Base-by-base conservation (phyloP, 2,888 invertebrate genomes). In the Acanthosoma haemorrhoidale region DNA sequence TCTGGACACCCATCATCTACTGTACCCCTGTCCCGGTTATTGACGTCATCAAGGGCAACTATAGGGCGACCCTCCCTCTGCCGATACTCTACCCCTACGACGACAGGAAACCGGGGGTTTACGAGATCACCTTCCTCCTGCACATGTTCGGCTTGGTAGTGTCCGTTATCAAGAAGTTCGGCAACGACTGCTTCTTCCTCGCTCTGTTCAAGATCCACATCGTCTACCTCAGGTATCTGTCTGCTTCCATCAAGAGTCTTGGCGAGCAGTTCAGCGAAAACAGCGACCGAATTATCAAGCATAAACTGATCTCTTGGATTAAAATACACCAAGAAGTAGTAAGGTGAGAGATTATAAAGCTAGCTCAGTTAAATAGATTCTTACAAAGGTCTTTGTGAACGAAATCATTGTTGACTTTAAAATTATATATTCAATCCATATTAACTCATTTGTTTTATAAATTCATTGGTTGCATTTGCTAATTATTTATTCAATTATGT, bases 161-260 rank as follows among this genome's bases (percentile, higher is more conserved):
- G 31, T 64, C 41, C 1, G 21, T 29, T 2, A 64, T 64, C n/a
- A 64, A 64, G 31, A 64, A 64, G 38, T 25, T 64, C n/a, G 64
- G 64, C 2, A 64, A 64, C 39, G 64, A 64, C 31, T 64, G 41
- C 39, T 39, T 64, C 18, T 64, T 64, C 16, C 25, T 64, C 3
- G 21, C 64, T 0, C 6, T 64, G 13, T 64, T 64, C 41, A 64
- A 64, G 21, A 25, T 64, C n/a, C 64, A 64, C n/a, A 39, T 29
- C 2, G 16, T 41, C 1, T 64, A 39, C 64, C 9, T 64, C n/a
- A 64, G 39, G 8, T 64, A 41, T 9, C 39, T 64, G 16, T 41
- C 64, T 8, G 15, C 31, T 8, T n/a, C 64, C 4, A 64, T 64
- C 11, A 25, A 29, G 25, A 41, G 25, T 29, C 25, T 39, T 3